phyloP scores from a whole-genome alignment of 2,113 vertebrate species.

The Recurvirostra avosetta region DNA sequence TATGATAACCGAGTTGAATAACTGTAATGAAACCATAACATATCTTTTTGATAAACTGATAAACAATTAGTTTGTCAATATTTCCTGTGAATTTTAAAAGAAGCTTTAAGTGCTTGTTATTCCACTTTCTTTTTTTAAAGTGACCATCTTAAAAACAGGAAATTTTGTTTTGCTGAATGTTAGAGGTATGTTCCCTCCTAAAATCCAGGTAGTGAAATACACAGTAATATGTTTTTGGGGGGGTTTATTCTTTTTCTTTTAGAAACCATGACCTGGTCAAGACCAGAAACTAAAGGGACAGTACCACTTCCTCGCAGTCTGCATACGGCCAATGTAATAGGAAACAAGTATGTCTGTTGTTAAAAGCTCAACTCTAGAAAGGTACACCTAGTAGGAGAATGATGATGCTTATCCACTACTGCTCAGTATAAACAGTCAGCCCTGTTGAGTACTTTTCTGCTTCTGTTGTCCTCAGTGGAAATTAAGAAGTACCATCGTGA shows the following conservation, averaged over 20 bases:
- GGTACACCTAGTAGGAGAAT: conserved; percentile 71
- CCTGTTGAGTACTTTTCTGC: background rate
- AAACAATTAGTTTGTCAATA: background rate
- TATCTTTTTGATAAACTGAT: background rate
- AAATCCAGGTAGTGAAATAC: background rate
- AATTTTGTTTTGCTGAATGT: background rate
- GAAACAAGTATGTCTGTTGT: conserved; percentile 89
- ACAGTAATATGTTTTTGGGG: background rate
- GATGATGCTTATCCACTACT: conserved; percentile 41
- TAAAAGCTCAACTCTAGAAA: conserved; percentile 73
- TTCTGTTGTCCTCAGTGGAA: background rate
- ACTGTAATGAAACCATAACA: background rate
- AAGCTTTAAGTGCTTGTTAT: background rate
- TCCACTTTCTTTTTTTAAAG: background rate
- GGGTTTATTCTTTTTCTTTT: conserved; percentile 45
- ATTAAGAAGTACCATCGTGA: background rate
- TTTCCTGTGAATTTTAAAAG: background rate
- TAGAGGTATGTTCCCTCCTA: background rate
- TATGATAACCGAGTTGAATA: background rate
- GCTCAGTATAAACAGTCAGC: conserved; percentile 22
- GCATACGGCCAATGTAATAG: conserved; percentile 91
- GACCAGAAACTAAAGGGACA: conserved; percentile 83
- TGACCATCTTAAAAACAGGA: background rate
- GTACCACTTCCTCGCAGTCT: conserved; percentile 91
- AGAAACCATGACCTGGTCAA: conserved; percentile 96